Base-by-base conservation (phyloP, 2,797 vertebrate species). In the Zalophus californianus region DNA sequence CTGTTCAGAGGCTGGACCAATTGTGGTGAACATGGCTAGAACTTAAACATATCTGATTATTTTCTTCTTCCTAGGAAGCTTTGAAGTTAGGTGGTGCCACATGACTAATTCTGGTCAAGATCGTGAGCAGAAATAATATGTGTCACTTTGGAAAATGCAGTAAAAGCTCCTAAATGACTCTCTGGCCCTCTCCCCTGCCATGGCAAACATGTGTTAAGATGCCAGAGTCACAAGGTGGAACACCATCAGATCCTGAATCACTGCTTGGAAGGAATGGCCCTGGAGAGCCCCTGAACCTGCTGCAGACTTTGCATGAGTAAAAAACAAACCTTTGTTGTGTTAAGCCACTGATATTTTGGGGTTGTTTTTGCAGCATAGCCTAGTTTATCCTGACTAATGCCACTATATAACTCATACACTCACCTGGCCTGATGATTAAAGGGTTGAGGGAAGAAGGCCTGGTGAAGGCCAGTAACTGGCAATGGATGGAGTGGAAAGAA, bases 251-350 rank as follows among this genome's bases (percentile, higher is more conserved):
- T 80, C 48, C 23, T 68, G 66, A 94, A 44, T 56, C 52, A 38
- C 56, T 90, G 29, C 58, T 60, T 83, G 77, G 89, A 89, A 56
- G 54, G 7, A 89, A 54, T 10, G 94, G 3, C 4, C 0, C 15
- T 32, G 35, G 70, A 93, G 12, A 93, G 8, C n/a, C 50, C 60
- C 48, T 80, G 54, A 90, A 44, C 2, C 66, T 82, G 20, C 50
- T 27, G 4, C 15, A 86, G 60, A 94, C 4, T 87, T 91, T 73
- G 20, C 29, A 54, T 35, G 21, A 52, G 29, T 82, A 85, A 54
- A 50, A 80, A 96, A 68, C 38, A 93, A 96, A 84, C 56, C 23
- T 73, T 91, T 66, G 7, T 56, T 85, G 11, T 72, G 10, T 64
- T 80, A 91, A 92, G n/a, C 13, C 48, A 68, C 25, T 93, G 62